Percentiles rank a stretch among this genome's conserved stretches.
phyloP scores from a whole-genome alignment of 2,888 invertebrate species.

The Agriopis aurantiaria region DNA sequence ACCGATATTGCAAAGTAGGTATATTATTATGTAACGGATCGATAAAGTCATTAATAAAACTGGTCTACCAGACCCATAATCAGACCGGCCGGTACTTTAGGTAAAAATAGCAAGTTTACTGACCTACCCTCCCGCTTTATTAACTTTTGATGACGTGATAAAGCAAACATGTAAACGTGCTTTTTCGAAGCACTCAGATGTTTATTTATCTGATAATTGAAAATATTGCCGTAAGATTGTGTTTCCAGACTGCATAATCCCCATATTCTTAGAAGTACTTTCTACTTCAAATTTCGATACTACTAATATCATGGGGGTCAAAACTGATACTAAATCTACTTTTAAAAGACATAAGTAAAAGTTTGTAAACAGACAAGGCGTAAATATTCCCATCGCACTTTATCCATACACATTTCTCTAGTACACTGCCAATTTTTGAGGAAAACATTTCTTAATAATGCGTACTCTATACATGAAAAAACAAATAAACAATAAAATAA shows the following conservation, averaged over 20 bases:
- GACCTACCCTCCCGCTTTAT: constrained; percentile 20
- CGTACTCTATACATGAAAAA: too few species aligned
- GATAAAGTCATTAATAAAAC: constrained; percentile 39
- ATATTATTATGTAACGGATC: constrained; percentile 32
- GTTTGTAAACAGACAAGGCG: too few species aligned
- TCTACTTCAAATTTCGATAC: too few species aligned
- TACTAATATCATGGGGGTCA: too few species aligned
- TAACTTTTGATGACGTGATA: neutral
- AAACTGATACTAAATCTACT: too few species aligned
- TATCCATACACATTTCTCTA: too few species aligned
- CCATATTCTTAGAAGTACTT: too few species aligned
- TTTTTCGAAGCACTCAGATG: neutral
- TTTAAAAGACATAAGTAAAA: too few species aligned
- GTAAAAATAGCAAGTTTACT: constrained; percentile 36
- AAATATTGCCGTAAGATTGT: neutral
- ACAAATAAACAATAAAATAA: too few species aligned
- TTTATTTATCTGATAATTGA: neutral
- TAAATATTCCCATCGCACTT: too few species aligned
- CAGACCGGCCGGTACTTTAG: constrained; percentile 18
- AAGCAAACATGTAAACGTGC: neutral
- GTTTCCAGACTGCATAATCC: neutral
- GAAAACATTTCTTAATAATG: too few species aligned
- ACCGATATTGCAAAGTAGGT: constrained; percentile 34
- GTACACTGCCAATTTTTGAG: too few species aligned
- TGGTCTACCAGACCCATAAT: constrained; percentile 31